Evolutionary conservation across 2,113 vertebrate genomes (phyloP).

Genomic region (Danio rerio): DNA sequence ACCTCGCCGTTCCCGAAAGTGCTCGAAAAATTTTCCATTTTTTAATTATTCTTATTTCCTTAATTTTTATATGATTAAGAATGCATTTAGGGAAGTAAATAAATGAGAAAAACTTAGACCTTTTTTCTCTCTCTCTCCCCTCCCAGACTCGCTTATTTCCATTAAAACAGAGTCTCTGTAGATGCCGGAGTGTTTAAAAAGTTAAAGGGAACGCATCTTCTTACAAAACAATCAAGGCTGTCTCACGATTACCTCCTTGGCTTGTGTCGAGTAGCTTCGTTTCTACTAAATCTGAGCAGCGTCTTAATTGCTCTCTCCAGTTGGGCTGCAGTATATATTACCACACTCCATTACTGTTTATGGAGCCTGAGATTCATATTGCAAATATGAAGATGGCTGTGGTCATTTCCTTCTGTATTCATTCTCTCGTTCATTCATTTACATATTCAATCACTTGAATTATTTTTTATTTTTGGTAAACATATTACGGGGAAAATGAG

Average conservation of each 20-base stretch:
- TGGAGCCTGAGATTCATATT: conserved; percentile 41
- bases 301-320: conserved; percentile 51
- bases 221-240: conserved; percentile 56
- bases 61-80: conserved; percentile 78
- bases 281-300: conserved; percentile 45
- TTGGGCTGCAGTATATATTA: conserved; percentile 48
- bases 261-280: conserved; percentile 40
- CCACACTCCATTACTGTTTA: conserved; percentile 52
- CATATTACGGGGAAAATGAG: background rate
- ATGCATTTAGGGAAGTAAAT: conserved; percentile 72
- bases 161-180: conserved; percentile 59
- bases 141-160: conserved; percentile 59
- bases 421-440: background rate
- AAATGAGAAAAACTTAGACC: conserved; percentile 64
- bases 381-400: conserved; percentile 43
- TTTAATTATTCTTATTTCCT: conserved; percentile 78
- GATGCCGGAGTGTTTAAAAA: conserved; percentile 53
- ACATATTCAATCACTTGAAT: background rate
- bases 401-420: conserved; percentile 14
- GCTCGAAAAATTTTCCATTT: conserved; percentile 68
- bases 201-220: conserved; percentile 55
- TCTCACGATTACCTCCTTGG: conserved; percentile 52
- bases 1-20: conserved; percentile 80
- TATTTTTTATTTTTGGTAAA: background rate
- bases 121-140: conserved; percentile 41